A percentile compares a stretch with the other conserved stretches of the same genome.
Evolutionary conservation across 1,140 invertebrate genomes (phyloP).

Genomic region (Samia ricini): DNA sequence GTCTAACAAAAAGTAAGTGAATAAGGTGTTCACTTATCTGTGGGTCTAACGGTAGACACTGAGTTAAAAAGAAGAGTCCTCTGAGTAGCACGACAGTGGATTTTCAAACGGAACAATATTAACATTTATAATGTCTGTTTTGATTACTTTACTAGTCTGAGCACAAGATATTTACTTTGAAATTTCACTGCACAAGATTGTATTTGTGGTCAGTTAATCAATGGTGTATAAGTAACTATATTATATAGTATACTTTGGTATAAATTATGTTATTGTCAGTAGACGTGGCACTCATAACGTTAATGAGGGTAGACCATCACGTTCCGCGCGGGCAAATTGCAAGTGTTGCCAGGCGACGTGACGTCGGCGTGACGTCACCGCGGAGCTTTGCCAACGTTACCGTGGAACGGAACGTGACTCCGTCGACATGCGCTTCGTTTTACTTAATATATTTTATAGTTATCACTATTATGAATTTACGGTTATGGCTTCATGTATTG

Average conservation of each 20-base stretch:
- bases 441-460: slow-evolving; percentile 1
- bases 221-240: neutral
- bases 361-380: neutral
- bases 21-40: no score
- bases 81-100: no score
- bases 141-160: no score
- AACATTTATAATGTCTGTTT: no score
- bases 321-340: neutral
- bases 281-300: neutral
- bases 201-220: neutral
- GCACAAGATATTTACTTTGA: no score
- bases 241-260: no score
- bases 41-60: no score
- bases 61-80: no score
- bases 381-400: neutral
- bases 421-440: neutral
- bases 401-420: neutral
- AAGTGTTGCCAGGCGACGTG: no score
- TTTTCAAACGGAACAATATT: no score
- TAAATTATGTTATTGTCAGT: neutral
- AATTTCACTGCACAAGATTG: neutral
- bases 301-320: neutral
- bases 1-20: no score
- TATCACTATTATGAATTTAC: slow-evolving; percentile 1
- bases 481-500: neutral